These are phyloP conservation scores for Coecobrya sp. DNA, from an alignment of 2,888 invertebrate species.

Conservation along the genomic window DNA sequence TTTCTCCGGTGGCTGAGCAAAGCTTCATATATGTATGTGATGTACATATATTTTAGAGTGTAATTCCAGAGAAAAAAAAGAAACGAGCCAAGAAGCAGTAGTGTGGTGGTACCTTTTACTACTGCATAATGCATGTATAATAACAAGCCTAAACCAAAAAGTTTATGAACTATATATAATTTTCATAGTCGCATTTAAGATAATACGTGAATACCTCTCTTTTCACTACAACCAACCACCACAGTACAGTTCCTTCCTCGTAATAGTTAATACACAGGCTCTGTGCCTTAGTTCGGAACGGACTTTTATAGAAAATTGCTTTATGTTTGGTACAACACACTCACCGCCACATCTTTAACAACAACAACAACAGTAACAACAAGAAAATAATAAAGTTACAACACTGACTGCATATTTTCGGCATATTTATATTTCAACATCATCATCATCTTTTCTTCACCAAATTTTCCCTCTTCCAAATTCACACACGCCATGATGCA, in stretches of 20 bases:
- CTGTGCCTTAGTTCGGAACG: neutral
- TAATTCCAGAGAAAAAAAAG: neutral
- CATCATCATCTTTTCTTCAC: constrained; percentile 38
- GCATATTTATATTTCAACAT: constrained; percentile 71
- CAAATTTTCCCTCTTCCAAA: constrained; percentile 47
- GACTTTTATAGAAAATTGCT: constrained; percentile 65
- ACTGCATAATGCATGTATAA: constrained; percentile 74
- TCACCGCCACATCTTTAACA: constrained; percentile 32
- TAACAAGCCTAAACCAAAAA: constrained; percentile 59
- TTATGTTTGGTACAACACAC: constrained; percentile 71
- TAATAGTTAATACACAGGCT: constrained; percentile 15
- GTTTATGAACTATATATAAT: constrained; percentile 65
- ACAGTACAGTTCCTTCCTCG: neutral
- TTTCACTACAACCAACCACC: constrained; percentile 8
- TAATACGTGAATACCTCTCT: constrained; percentile 29
- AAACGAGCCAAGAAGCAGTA: neutral
- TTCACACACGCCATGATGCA: constrained; percentile 6
- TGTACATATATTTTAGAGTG: neutral
- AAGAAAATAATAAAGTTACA: constrained; percentile 69
- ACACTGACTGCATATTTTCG: constrained; percentile 70
- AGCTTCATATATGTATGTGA: neutral
- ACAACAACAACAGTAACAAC: constrained; percentile 38
- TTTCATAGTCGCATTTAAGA: constrained; percentile 59
- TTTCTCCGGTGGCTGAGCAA: neutral
- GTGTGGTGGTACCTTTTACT: neutral